Evolutionary conservation across 2,797 vertebrate genomes (phyloP).

Genomic region (Xenops minutus): DNA sequence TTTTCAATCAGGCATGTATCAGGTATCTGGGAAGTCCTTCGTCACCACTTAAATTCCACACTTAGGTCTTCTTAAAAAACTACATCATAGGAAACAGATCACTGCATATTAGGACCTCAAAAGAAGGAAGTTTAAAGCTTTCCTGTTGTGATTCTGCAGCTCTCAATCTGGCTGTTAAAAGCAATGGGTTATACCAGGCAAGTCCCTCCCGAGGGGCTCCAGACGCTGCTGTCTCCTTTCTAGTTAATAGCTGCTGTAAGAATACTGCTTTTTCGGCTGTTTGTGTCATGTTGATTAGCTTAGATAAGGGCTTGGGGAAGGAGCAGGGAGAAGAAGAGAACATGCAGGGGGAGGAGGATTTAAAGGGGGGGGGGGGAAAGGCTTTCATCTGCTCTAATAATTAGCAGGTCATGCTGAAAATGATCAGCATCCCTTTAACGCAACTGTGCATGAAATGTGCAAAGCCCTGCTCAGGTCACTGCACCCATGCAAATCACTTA

Average conservation of each 20-base stretch:
- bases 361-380: neutral
- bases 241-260: constrained; percentile 23
- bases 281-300: constrained; percentile 44
- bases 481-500: neutral
- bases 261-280: neutral
- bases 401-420: constrained; percentile 61
- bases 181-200: neutral
- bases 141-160: neutral
- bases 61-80: neutral
- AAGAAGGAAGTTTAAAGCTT: neutral
- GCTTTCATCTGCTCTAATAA: constrained; percentile 59
- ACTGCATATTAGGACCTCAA: neutral
- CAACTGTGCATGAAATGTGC: constrained; percentile 40
- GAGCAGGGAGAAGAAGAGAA: neutral
- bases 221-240: neutral
- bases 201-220: constrained; percentile 24
- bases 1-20: neutral
- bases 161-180: neutral
- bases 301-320: constrained; percentile 20
- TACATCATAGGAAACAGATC: neutral
- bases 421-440: constrained; percentile 49
- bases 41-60: neutral
- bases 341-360: neutral
- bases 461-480: constrained; percentile 49
- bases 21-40: neutral